Percentiles rank a stretch among this genome's conserved stretches.
phyloP scores from a whole-genome alignment of 2,113 vertebrate genomes.

The Thunnus thynnus region DNA sequence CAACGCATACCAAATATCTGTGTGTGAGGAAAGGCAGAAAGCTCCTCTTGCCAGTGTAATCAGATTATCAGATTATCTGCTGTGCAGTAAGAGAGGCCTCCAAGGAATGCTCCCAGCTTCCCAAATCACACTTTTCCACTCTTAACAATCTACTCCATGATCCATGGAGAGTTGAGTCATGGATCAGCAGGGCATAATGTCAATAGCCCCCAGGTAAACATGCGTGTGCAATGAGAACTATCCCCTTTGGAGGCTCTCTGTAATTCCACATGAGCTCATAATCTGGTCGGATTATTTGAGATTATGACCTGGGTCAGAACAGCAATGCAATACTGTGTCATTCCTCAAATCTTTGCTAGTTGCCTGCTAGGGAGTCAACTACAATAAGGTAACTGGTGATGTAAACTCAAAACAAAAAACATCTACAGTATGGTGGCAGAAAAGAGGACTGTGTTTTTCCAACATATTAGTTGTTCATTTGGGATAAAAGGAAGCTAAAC shows the following conservation, averaged over 20 bases:
- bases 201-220: constrained; percentile 46
- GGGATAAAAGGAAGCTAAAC: neutral
- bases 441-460: neutral
- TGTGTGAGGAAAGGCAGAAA: constrained; percentile 50
- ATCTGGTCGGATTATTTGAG: constrained; percentile 58
- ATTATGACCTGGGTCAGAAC: constrained; percentile 54
- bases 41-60: constrained; percentile 59
- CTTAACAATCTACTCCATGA: constrained; percentile 27
- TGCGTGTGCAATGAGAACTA: constrained; percentile 12
- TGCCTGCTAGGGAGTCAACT: constrained; percentile 22
- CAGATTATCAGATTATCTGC: constrained; percentile 75
- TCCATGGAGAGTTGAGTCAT: constrained; percentile 34
- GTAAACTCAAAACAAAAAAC: too few relatives aligned
- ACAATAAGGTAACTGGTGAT: neutral
- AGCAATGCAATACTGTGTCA: constrained; percentile 45
- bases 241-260: constrained; percentile 34
- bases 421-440: neutral
- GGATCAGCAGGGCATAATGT: constrained; percentile 41
- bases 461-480: constrained; percentile 29
- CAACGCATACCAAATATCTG: constrained; percentile 6
- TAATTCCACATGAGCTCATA: constrained; percentile 53
- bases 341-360: constrained; percentile 47
- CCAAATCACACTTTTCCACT: constrained; percentile 46
- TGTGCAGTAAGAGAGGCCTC: constrained; percentile 40
- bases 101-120: constrained; percentile 31